phyloP scores from a whole-genome alignment of 2,888 invertebrate genomes.

The Lasioglossum villosulum region DNA sequence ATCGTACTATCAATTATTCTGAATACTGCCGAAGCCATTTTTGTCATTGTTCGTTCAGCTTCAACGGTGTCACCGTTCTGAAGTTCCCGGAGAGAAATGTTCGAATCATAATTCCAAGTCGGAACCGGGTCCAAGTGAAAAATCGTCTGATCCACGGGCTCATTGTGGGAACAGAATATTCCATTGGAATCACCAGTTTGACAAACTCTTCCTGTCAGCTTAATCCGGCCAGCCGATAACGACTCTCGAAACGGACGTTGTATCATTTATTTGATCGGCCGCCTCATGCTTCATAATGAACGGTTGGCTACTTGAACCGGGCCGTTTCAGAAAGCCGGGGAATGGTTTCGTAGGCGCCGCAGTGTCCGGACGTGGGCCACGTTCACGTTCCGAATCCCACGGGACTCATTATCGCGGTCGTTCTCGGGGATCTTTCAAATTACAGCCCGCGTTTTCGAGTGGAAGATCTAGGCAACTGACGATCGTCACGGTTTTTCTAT shows the following conservation, averaged over 20 bases:
- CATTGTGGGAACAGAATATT: neutral
- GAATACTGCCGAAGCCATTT: neutral
- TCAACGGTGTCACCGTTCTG: neutral
- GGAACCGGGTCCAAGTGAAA: neutral
- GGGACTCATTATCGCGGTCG: constrained; percentile 43
- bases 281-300: constrained; percentile 68
- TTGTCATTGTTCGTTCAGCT: neutral
- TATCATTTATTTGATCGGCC: constrained; percentile 73
- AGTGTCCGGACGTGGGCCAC: constrained; percentile 58
- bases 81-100: neutral
- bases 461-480: neutral
- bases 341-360: constrained; percentile 62
- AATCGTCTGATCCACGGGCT: neutral
- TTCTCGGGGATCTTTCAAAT: constrained; percentile 36
- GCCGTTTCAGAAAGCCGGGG: constrained; percentile 58
- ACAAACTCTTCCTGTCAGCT: constrained; percentile 4
- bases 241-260: constrained; percentile 26
- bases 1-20: neutral
- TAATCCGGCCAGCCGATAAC: constrained; percentile 18
- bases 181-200: neutral
- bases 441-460: constrained; percentile 15
- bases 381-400: constrained; percentile 65
- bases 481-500: neutral
- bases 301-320: constrained; percentile 50
- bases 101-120: neutral